Conservation (phyloP, 2,797 vertebrate species). For the Serranus cabrilla region DNA sequence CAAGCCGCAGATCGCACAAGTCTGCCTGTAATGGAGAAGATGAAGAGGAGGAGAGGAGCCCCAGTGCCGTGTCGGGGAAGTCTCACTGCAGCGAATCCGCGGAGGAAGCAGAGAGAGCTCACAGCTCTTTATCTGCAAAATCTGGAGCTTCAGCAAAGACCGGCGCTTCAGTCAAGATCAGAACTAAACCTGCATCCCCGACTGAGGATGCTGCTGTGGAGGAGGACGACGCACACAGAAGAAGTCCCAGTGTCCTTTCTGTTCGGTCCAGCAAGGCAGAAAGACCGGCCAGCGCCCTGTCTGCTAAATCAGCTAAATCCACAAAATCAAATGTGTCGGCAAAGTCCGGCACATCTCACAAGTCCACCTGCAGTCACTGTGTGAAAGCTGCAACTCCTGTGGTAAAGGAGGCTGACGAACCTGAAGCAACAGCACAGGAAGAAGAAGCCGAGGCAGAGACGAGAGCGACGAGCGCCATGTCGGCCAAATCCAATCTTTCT, state of each 20-base stretch:
- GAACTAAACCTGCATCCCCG: conserved; percentile 14
- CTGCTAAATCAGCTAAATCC: conserved; percentile 55
- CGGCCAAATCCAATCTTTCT: conserved; percentile 70
- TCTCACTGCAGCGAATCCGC: conserved; percentile 55
- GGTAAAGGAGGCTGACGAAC: not conserved
- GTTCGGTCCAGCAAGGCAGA: conserved; percentile 36
- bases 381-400: conserved; percentile 32
- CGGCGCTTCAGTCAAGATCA: conserved; percentile 51
- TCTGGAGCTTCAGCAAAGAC: conserved; percentile 48
- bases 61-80: conserved; percentile 54
- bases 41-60: conserved; percentile 47
- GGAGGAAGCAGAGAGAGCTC: conserved; percentile 55
- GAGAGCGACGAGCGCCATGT: conserved; percentile 66
- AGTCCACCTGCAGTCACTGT: conserved; percentile 61
- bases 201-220: conserved; percentile 22
- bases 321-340: conserved; percentile 63
- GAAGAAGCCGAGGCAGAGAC: conserved; percentile 52
- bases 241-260: conserved; percentile 54
- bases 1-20: conserved; percentile 57
- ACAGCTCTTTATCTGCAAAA: conserved; percentile 66
- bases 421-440: conserved; percentile 3
- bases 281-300: conserved; percentile 54
- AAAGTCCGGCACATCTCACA: conserved; percentile 71
- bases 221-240: conserved; percentile 30
- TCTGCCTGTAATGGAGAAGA: conserved; percentile 39